Percentiles rank a stretch among this genome's conserved stretches.
These are phyloP conservation scores for Pseudomugil gertrudae DNA, from an alignment of 2,797 vertebrate genomes.

Conservation along the genomic window DNA sequence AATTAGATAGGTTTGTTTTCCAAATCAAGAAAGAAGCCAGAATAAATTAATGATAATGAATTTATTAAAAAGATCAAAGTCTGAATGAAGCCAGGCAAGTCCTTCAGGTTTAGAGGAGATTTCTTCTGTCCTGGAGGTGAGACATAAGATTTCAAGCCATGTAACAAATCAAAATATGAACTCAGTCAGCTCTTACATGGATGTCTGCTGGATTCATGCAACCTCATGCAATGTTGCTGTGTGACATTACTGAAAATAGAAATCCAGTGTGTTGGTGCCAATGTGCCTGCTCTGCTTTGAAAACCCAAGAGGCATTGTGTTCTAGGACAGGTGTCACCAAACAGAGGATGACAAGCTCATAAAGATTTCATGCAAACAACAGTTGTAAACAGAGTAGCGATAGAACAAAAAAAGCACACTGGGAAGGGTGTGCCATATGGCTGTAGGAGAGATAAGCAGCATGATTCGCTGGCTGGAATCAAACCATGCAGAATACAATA, in stretches of 20 bases:
- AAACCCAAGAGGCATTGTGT: constrained; percentile 21
- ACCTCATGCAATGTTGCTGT: constrained; percentile 8
- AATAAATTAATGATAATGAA: background rate
- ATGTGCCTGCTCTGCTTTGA: constrained; percentile 22
- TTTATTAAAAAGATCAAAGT: background rate
- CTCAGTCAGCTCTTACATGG: constrained; percentile 14
- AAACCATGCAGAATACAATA: constrained; percentile 4
- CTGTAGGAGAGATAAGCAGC: constrained; percentile 16
- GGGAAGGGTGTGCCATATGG: constrained; percentile 3
- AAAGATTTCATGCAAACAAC: constrained; percentile 30
- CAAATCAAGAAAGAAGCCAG: background rate
- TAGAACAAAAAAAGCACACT: constrained; percentile 16
- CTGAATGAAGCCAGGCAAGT: background rate
- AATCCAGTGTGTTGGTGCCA: constrained; percentile 15
- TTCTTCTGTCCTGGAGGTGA: constrained; percentile 35
- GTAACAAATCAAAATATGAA: constrained; percentile 22
- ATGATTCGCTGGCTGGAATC: constrained; percentile 3
- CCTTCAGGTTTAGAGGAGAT: constrained; percentile 17
- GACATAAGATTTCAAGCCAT: background rate
- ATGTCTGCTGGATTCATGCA: constrained; percentile 7
- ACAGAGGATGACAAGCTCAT: constrained; percentile 24
- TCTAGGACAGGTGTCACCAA: constrained; percentile 25
- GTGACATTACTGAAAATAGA: constrained; percentile 6
- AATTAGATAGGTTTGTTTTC: no score
- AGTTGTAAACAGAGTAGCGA: constrained; percentile 8